A percentile compares a stretch with the other conserved stretches of the same genome.
These are phyloP conservation scores for Drosophila novamexicana DNA, from an alignment of 1,140 invertebrate genomes.

Conservation along the genomic window DNA sequence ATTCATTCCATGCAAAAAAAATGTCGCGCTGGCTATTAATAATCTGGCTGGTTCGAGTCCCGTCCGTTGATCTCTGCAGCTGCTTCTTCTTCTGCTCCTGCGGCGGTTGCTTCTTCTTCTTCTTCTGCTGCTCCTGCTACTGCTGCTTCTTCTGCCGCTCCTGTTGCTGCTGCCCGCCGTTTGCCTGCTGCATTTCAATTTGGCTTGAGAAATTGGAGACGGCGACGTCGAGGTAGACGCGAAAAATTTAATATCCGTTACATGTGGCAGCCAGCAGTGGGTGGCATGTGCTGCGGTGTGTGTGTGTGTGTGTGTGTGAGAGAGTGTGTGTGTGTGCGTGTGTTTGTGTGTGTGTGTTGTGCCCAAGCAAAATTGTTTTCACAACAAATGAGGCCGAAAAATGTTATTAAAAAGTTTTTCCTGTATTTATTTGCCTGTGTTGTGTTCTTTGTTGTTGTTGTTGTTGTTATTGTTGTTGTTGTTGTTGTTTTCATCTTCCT, in stretches of 20 bases:
- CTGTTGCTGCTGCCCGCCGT: conserved; percentile 24
- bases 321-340: not conserved
- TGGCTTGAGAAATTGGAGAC: conserved; percentile 52
- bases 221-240: conserved; percentile 69
- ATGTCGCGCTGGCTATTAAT: conserved; percentile 41
- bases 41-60: conserved; percentile 10
- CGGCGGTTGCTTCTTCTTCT: not conserved
- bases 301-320: not conserved
- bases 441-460: conserved; percentile 30
- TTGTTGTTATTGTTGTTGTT: conserved; percentile 36
- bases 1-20: conserved; percentile 48
- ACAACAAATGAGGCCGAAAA: conserved; percentile 82
- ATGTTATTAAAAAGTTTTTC: conserved; percentile 82
- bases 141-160: not conserved
- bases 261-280: conserved; percentile 43
- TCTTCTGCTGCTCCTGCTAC: not conserved
- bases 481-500: conserved; percentile 44
- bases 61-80: not conserved
- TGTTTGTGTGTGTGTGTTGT: not conserved
- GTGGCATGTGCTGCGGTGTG: conserved; percentile 6
- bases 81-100: not conserved
- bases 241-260: conserved; percentile 81
- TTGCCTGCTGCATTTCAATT: conserved; percentile 55
- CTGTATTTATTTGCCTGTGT: conserved; percentile 67
- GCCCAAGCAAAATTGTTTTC: conserved; percentile 76